phyloP scores from a whole-genome alignment of 2,888 invertebrate genomes.

The Suillia variegata region DNA sequence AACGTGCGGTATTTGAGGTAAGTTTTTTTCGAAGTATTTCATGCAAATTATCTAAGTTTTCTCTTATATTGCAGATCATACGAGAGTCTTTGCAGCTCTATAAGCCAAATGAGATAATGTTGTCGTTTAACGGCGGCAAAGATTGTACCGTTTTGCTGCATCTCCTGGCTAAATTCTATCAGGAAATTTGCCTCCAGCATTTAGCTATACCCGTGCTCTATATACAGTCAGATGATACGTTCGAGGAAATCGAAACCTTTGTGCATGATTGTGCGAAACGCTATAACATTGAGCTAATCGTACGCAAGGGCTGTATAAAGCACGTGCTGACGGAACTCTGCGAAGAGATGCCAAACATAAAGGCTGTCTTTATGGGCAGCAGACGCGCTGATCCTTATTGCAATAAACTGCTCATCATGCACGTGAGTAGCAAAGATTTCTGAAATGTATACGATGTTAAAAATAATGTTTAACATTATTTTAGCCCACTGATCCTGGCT shows the following conservation, averaged over 20 bases:
- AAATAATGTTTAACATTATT: conserved; percentile 27
- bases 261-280: conserved; percentile 71
- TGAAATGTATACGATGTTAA: background rate
- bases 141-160: conserved; percentile 94
- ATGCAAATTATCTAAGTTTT: background rate
- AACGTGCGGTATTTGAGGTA: background rate
- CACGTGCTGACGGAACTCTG: conserved; percentile 71
- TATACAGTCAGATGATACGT: conserved; percentile 79
- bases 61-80: conserved; percentile 64
- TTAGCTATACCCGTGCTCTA: conserved; percentile 74
- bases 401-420: conserved; percentile 69
- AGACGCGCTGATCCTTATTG: conserved; percentile 86
- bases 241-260: conserved; percentile 85
- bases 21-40: background rate
- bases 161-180: conserved; percentile 61
- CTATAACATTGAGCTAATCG: conserved; percentile 76
- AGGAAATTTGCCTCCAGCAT: conserved; percentile 53
- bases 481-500: conserved; percentile 82
- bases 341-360: conserved; percentile 66
- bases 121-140: conserved; percentile 98
- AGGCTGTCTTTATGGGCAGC: conserved; percentile 91
- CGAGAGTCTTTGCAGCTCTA: conserved; percentile 68
- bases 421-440: conserved; percentile 65
- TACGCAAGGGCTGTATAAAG: conserved; percentile 74
- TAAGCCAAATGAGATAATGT: conserved; percentile 76